Evolutionary conservation across 2,113 vertebrate species (phyloP).

Genomic region (Heterotis niloticus): DNA sequence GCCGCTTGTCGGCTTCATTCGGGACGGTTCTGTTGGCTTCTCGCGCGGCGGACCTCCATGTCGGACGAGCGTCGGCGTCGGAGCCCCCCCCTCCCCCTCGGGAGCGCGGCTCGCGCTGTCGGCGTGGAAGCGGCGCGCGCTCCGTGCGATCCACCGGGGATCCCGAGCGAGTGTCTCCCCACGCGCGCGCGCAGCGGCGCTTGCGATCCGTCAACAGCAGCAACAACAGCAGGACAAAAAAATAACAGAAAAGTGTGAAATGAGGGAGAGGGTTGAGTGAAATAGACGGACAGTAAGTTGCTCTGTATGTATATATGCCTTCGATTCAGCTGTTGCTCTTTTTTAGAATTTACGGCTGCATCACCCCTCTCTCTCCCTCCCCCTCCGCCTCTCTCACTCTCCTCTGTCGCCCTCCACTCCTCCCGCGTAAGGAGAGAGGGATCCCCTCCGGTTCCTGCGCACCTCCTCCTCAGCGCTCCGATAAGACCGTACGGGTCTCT

Average conservation of each 20-base stretch:
- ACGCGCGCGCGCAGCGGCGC: conserved; percentile 24
- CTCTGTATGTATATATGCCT: conserved; percentile 48
- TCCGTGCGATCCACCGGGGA: too few species aligned
- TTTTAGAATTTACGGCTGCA: conserved; percentile 26
- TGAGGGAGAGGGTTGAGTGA: conserved; percentile 32
- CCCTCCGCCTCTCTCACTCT: conserved; percentile 27
- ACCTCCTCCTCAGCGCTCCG: conserved; percentile 49
- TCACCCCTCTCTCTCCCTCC: conserved; percentile 28
- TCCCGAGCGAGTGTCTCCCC: too few species aligned
- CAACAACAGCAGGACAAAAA: background rate
- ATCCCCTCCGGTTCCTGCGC: conserved; percentile 37
- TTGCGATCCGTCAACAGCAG: conserved; percentile 41
- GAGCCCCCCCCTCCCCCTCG: conserved; percentile 25
- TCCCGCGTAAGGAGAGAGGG: conserved; percentile 24
- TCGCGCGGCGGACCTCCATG: conserved; percentile 42
- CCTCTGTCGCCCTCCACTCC: conserved; percentile 41
- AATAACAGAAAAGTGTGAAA: conserved; percentile 31
- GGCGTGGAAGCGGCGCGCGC: conserved; percentile 14
- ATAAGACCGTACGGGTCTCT: conserved; percentile 29
- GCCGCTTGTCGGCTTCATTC: conserved; percentile 40
- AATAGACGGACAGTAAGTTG: conserved; percentile 51
- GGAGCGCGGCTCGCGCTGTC: conserved; percentile 27
- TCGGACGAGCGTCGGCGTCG: conserved; percentile 27
- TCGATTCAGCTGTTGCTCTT: conserved; percentile 60
- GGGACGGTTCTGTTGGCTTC: conserved; percentile 35